Percentiles rank a stretch among this genome's conserved stretches.
phyloP scores from a whole-genome alignment of 2,888 invertebrate genomes.

The Erebia aethiops region DNA sequence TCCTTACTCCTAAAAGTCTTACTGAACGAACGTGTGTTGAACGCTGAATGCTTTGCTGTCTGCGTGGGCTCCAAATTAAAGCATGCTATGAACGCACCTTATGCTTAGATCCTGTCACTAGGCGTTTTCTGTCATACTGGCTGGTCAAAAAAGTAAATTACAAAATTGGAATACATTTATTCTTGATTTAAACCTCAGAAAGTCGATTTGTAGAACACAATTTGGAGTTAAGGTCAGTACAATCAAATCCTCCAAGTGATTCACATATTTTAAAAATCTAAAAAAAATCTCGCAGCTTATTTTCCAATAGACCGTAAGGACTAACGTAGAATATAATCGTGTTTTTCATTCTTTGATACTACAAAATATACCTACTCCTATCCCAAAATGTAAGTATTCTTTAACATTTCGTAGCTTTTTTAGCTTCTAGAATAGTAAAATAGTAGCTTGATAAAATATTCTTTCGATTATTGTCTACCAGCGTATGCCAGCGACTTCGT shows the following conservation, averaged over 20 bases:
- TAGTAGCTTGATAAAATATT: too few relatives aligned
- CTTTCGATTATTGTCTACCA: too few relatives aligned
- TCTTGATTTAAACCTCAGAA: constrained; percentile 49
- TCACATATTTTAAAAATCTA: constrained; percentile 46
- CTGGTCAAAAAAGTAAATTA: constrained; percentile 21
- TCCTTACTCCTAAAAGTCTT: too few relatives aligned
- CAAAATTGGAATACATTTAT: constrained; percentile 27
- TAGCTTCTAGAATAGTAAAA: too few relatives aligned
- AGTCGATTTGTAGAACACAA: constrained; percentile 52
- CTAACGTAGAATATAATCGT: constrained; percentile 15
- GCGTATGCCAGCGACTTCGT: too few relatives aligned
- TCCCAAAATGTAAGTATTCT: constrained; percentile 33
- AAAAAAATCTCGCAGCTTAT: constrained; percentile 42
- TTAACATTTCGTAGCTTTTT: background rate
- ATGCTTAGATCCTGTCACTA: background rate
- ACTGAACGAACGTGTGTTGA: too few relatives aligned
- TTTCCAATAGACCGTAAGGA: constrained; percentile 21
- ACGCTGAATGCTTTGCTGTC: too few relatives aligned
- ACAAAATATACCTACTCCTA: background rate
- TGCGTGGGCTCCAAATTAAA: background rate
- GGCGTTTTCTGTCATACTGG: constrained; percentile 13
- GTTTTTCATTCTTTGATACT: background rate
- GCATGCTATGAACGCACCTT: constrained; percentile 9
- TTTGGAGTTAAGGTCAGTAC: constrained; percentile 50
- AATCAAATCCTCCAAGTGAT: constrained; percentile 57